These are phyloP conservation scores for Empidonax traillii DNA, from an alignment of 2,113 vertebrate genomes.

Conservation along the genomic window DNA sequence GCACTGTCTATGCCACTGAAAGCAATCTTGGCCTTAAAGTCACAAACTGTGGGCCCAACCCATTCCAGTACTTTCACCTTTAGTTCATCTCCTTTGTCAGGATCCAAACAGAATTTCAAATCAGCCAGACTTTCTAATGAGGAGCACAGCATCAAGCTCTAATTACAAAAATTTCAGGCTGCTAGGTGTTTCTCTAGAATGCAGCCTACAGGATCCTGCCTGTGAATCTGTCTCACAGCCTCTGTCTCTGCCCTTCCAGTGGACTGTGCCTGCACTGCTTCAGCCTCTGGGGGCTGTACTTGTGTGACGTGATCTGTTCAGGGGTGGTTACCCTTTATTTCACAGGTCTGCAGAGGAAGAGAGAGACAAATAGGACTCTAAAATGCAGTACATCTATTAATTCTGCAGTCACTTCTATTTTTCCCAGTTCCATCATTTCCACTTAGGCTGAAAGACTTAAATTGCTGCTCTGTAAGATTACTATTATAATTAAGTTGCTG, in stretches of 20 bases:
- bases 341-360: not conserved
- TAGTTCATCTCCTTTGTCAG: not conserved
- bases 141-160: not conserved
- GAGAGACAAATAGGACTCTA: not conserved
- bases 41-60: not conserved
- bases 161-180: not conserved
- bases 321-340: not conserved
- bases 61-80: not conserved
- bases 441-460: not conserved
- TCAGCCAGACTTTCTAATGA: not conserved
- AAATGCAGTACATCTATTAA: not conserved
- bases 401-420: not conserved
- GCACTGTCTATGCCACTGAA: not conserved
- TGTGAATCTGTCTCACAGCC: not conserved
- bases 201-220: not conserved
- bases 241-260: not conserved
- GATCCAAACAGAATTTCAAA: not conserved
- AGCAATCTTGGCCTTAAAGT: not conserved
- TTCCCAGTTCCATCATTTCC: not conserved
- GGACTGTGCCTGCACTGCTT: not conserved
- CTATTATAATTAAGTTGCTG: not conserved
- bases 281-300: not conserved
- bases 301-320: not conserved
- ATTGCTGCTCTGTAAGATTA: not conserved
- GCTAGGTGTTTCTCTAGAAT: not conserved